A percentile compares a stretch with the other conserved stretches of the same genome.
Evolutionary conservation across 2,113 vertebrate genomes (phyloP).

Genomic region (Paratilapia polleni): DNA sequence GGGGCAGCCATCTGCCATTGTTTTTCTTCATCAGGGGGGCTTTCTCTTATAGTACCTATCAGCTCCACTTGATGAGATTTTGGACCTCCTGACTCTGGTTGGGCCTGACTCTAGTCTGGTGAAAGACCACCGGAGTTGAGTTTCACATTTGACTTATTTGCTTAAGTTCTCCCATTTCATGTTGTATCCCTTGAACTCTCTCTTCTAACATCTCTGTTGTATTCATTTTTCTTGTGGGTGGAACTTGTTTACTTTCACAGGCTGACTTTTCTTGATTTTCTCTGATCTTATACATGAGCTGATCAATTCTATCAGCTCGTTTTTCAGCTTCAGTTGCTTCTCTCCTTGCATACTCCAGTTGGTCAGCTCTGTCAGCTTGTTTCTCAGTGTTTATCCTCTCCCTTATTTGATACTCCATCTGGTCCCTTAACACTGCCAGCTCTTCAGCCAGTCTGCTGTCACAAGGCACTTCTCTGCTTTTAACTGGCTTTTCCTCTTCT

Average conservation of each 20-base stretch:
- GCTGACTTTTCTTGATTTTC: no score
- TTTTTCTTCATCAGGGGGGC: no score
- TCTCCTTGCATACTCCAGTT: not conserved
- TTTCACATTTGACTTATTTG: not conserved
- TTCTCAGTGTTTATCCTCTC: not conserved
- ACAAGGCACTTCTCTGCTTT: no score
- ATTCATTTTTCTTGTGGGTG: no score
- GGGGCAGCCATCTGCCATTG: no score
- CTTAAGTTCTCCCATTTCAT: not conserved
- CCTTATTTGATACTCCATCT: not conserved
- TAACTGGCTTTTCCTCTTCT: no score
- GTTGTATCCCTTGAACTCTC: not conserved
- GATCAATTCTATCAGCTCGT: not conserved
- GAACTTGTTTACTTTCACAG: no score
- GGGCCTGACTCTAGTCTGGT: not conserved
- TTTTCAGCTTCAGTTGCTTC: not conserved
- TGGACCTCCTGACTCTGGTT: no score
- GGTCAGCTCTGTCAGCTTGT: not conserved
- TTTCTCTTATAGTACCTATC: accelerated
- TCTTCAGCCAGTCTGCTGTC: no score
- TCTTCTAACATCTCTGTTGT: no score
- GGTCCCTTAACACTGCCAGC: not conserved
- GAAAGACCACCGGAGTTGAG: not conserved
- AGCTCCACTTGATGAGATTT: not conserved
- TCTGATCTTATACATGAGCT: not conserved